phyloP scores from a whole-genome alignment of 2,888 invertebrate genomes.

The Agonopterix alstromeriana region DNA sequence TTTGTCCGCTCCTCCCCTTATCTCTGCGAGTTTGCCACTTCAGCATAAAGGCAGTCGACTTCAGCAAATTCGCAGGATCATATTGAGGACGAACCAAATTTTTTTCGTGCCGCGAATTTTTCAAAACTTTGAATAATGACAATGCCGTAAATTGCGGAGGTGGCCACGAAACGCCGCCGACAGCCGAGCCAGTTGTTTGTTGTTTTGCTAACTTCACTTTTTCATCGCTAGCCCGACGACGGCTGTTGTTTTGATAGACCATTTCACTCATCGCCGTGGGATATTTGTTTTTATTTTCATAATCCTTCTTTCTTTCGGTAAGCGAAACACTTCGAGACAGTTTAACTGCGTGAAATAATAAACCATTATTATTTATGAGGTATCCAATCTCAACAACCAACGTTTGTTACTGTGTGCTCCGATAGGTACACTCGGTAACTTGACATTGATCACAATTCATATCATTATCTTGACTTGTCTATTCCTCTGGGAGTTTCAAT shows the following conservation, averaged over 20 bases:
- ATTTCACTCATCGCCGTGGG: slow-evolving; percentile 5
- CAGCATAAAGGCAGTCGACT: slow-evolving; percentile 67
- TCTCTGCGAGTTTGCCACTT: slow-evolving; percentile 68
- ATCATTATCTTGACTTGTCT: background rate
- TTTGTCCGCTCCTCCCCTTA: slow-evolving; percentile 76
- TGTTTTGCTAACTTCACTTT: slow-evolving; percentile 58
- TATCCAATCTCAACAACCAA: no score
- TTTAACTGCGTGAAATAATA: no score
- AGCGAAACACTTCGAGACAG: no score
- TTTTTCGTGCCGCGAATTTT: slow-evolving; percentile 46
- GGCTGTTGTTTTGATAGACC: slow-evolving; percentile 48
- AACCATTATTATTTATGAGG: no score
- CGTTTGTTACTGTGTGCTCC: no score
- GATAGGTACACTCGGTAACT: no score
- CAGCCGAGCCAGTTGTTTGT: slow-evolving; percentile 46
- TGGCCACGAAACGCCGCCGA: slow-evolving; percentile 51
- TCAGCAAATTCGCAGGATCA: slow-evolving; percentile 71
- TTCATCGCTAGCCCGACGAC: slow-evolving; percentile 47
- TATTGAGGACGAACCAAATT: slow-evolving; percentile 39
- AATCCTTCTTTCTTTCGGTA: no score
- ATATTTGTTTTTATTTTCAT: background rate
- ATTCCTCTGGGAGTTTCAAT: background rate
- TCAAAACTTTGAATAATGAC: slow-evolving; percentile 66
- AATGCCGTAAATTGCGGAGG: slow-evolving; percentile 58
- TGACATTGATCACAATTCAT: no score